Conservation (phyloP, 2,888 invertebrate genomes). For the Drosophila ochracea region DNA sequence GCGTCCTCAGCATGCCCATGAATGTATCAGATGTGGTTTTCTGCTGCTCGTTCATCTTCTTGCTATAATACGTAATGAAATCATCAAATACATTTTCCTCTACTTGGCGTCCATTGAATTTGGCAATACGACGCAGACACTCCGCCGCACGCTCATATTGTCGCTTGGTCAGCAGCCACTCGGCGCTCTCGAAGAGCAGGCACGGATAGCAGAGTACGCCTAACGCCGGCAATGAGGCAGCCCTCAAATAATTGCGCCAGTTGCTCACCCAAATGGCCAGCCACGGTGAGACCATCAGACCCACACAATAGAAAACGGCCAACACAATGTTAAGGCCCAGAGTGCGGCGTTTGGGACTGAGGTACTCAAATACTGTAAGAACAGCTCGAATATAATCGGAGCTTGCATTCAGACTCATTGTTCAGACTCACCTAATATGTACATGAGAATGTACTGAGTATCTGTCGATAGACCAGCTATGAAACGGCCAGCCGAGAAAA, state of each 20-base stretch:
- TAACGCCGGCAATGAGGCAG: slow-evolving; percentile 86
- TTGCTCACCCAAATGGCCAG: slow-evolving; percentile 85
- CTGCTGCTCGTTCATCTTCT: slow-evolving; percentile 56
- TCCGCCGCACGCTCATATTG: slow-evolving; percentile 85
- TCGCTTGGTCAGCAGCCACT: slow-evolving; percentile 87
- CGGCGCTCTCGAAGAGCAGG: slow-evolving; percentile 87
- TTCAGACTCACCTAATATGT: slow-evolving; percentile 86
- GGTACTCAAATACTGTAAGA: slow-evolving; percentile 87
- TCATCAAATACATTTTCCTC: slow-evolving; percentile 84
- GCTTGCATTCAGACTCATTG: background rate
- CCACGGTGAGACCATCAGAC: slow-evolving; percentile 86
- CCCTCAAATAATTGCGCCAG: slow-evolving; percentile 86
- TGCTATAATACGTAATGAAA: slow-evolving; percentile 82
- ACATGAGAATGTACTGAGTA: slow-evolving; percentile 87
- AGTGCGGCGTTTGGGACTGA: slow-evolving; percentile 86
- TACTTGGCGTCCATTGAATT: slow-evolving; percentile 85
- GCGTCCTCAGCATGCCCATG: slow-evolving; percentile 86
- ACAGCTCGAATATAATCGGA: background rate
- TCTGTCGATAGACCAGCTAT: slow-evolving; percentile 88
- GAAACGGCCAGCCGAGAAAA: slow-evolving; percentile 86
- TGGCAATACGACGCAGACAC: slow-evolving; percentile 86
- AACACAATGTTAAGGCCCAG: slow-evolving; percentile 87
- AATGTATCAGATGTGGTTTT: slow-evolving; percentile 81
- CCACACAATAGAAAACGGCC: slow-evolving; percentile 87
- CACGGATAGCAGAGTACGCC: slow-evolving; percentile 86